A percentile compares a stretch with the other conserved stretches of the same genome.
Conservation (phyloP, 1,140 invertebrate genomes). For the Mizuhopecten yessoensis region DNA sequence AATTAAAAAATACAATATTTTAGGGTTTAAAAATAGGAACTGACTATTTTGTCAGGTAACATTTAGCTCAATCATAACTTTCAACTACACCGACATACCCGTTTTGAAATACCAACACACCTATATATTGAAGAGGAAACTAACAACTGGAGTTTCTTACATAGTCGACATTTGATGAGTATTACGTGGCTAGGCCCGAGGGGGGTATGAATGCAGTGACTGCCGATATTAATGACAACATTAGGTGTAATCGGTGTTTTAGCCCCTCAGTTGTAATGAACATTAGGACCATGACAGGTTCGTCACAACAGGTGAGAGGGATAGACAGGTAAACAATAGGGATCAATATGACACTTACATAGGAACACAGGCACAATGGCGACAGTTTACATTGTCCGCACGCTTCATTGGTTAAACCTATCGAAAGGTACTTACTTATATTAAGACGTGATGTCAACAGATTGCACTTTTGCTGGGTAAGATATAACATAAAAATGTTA, state of each 20-base stretch:
- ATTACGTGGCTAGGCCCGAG: not conserved
- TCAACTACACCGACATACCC: too few relatives aligned
- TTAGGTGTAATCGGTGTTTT: conserved; percentile 12
- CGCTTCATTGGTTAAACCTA: not conserved
- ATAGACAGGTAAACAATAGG: conserved; percentile 1
- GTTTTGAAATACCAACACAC: too few relatives aligned
- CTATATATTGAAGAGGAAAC: too few relatives aligned
- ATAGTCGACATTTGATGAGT: not conserved
- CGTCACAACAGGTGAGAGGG: conserved; percentile 27
- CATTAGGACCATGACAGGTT: not conserved
- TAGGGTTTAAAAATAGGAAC: too few relatives aligned
- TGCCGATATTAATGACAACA: not conserved
- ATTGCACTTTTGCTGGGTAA: not conserved
- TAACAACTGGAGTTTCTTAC: not conserved
- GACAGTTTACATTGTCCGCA: not conserved
- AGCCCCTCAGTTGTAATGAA: not conserved
- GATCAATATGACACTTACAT: not conserved
- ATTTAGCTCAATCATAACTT: too few relatives aligned
- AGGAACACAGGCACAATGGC: not conserved
- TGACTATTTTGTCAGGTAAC: too few relatives aligned
- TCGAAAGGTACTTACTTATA: too few relatives aligned
- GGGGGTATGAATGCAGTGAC: not conserved
- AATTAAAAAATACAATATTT: too few relatives aligned
- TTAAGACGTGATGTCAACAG: not conserved
- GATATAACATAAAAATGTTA: too few relatives aligned